Base-by-base conservation (phyloP, 2,888 invertebrate species). In the Leptinotarsa juncta region DNA sequence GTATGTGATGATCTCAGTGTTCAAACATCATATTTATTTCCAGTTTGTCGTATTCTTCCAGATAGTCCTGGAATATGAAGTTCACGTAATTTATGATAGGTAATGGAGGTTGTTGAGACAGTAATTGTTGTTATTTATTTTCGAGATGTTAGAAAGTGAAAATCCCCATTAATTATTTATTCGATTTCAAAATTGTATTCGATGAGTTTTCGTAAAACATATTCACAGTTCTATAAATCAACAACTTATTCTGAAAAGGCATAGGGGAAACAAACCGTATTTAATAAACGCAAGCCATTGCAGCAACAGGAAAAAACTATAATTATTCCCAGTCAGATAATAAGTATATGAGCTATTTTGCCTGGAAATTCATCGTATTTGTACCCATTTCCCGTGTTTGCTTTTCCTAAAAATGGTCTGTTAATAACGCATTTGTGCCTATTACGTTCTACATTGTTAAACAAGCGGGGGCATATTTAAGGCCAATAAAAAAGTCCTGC, bases 391-490 rank as follows among this genome's bases (percentile, higher is more conserved):
- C 69, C 69, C 57, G 20, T 69, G 49, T 69, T 69, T 69, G 69
- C 68, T 15, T 68, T 68, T 68, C 53, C 55, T 55, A 53, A 68
- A 57, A 69, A 69, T 57, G 55, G 57, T 67, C 53, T 51, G 70
- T 77, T 77, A 78, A 77, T 78, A 77, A 71, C 77, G 79, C 73
- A 79, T 81, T 81, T 79, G 77, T 71, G 80, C 70, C 81, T 75
- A 81, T 80, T 80, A 79, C 78, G 75, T 80, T 82, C 81, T 83
- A 83, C 83, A 82, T 83, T 83, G 84, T 84, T 83, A 84, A 86
- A 85, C 85, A 84, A 85, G 83, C 84, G 81, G 80, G 81, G 83
- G 84, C 83, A 83, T 83, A 84, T 84, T 85, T 84, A 85, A 81
- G 80, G 79, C 79, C 82, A 79, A 80, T 81, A 79, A 79, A 84